A percentile compares a stretch with the other conserved stretches of the same genome.
Evolutionary conservation across 2,888 invertebrate species (phyloP).

Genomic region (Caenorhabditis sp.): DNA sequence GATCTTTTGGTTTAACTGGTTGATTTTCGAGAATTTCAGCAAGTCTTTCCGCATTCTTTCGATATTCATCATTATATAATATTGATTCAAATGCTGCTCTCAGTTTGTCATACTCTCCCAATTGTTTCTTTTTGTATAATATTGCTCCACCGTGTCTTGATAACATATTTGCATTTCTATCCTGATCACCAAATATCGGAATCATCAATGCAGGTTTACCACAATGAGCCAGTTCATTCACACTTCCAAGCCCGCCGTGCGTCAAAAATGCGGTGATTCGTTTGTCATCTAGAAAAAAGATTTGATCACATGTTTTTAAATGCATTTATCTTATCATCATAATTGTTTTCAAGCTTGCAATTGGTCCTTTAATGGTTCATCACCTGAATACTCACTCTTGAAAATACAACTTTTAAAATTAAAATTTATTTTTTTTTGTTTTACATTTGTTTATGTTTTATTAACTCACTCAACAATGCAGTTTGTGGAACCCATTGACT

Average conservation of each 20-base stretch:
- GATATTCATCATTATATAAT: background rate
- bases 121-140: slow-evolving; percentile 31
- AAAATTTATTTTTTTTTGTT: background rate
- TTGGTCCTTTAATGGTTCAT: too few relatives aligned
- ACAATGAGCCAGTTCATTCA: slow-evolving; percentile 23
- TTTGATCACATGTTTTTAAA: too few relatives aligned
- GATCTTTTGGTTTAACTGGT: slow-evolving; percentile 1
- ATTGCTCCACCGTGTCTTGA: slow-evolving; percentile 30
- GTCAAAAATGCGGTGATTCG: slow-evolving; percentile 27
- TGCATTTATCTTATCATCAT: too few relatives aligned
- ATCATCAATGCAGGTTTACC: slow-evolving; percentile 30
- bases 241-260: slow-evolving; percentile 32
- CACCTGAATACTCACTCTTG: too few relatives aligned
- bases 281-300: background rate
- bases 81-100: background rate
- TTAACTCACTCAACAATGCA: slow-evolving; percentile 14
- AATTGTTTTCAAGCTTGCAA: too few relatives aligned
- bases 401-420: too few relatives aligned
- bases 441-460: background rate
- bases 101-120: slow-evolving; percentile 5
- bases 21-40: background rate
- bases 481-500: slow-evolving; percentile 36
- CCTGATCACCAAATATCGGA: slow-evolving; percentile 45
- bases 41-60: background rate
- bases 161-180: slow-evolving; percentile 43